Evolutionary conservation across 2,888 invertebrate genomes (phyloP), one percentile per base, ranked within the genome.

Genomic region (Caenorhabditis becei): DNA sequence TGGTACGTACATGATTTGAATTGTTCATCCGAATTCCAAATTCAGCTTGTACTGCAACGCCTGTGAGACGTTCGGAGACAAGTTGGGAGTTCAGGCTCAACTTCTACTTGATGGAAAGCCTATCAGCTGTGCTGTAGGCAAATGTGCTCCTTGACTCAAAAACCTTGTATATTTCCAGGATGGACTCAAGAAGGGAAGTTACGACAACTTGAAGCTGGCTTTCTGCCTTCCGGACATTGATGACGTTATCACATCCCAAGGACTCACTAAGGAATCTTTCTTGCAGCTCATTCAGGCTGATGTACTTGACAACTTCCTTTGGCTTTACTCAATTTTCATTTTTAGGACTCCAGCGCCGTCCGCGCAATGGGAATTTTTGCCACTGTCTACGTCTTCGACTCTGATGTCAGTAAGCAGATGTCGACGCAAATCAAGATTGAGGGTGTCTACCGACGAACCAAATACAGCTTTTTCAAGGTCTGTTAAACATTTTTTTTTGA

Each of bases 1-100:
- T 90, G 90, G 90, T 90, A 77, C 35, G 28, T 37, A 18, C 28
- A 23, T 26, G 0, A 24, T 18, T 24, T 8, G 20, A 44, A 44
- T 49, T 41, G 7, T 41, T 41, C 26, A 56, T 35, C 24, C 14
- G 23, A 37, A 16, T 32, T 54, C 16, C 0, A 4, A 0, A 71
- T 87, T 75, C 67, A 89, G 90, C 69, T 77, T 90, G 51, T 90
- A 90, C 72, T 90, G 90, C 78, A 88, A 90, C 75, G 90, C 89
- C 14, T 90, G 90, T 51, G 75, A 88, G 53, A 88, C 89, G 8
- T 85, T 91, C 63, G 85, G 86, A 18, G 82, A 87, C 23, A 83
- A 79, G 32, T 77, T 88, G 49, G 88, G 87, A 24, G 88, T 91
- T 20, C 84, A 87, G 44, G 90, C 90, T 24, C 87, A 89, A 67